phyloP scores from a whole-genome alignment of 2,797 vertebrate genomes.

The Saguinus oedipus region DNA sequence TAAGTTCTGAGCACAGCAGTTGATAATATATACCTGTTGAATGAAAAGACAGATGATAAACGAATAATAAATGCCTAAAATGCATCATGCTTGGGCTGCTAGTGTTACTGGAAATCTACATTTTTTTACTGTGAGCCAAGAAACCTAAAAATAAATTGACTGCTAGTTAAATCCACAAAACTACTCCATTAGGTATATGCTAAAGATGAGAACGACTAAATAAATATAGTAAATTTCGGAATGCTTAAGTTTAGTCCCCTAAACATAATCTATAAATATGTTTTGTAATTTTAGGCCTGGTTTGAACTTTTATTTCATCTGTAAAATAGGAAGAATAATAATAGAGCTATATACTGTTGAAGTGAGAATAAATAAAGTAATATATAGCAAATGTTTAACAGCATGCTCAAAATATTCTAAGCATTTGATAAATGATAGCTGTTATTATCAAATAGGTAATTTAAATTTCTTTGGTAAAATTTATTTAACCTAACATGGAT shows the following conservation, averaged over 20 bases:
- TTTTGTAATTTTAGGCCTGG: constrained; percentile 9
- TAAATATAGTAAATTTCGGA: constrained; percentile 1
- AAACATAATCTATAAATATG: not conserved
- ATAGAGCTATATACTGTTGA: not conserved
- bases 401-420: not conserved
- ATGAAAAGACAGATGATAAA: constrained; percentile 44
- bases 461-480: not conserved
- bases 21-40: constrained; percentile 51
- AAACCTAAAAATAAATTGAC: constrained; percentile 56
- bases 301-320: constrained; percentile 36
- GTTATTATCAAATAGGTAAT: not conserved
- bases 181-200: not conserved
- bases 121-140: constrained; percentile 41
- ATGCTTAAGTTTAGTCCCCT: not conserved
- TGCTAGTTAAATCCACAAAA: constrained; percentile 28
- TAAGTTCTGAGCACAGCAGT: not conserved
- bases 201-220: constrained; percentile 27
- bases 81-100: constrained; percentile 47
- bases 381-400: not conserved
- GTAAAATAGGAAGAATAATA: not conserved
- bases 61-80: constrained; percentile 61
- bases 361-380: not conserved
- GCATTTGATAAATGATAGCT: not conserved
- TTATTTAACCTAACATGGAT: not conserved
- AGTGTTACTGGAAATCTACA: constrained; percentile 49